phyloP scores from a whole-genome alignment of 2,888 invertebrate genomes.

The Eupeodes luniger region DNA sequence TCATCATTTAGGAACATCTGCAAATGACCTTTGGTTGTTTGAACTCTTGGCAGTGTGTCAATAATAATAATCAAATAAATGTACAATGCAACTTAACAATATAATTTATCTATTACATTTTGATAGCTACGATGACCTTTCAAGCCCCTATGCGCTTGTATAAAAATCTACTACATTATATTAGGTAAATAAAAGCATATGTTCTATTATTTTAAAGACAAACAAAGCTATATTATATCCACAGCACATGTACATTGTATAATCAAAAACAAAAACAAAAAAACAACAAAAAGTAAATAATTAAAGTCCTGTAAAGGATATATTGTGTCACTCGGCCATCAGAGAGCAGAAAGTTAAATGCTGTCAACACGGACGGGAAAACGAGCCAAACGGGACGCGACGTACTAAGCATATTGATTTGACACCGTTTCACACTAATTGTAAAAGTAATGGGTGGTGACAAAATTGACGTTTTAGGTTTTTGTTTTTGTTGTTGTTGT shows the following conservation, averaged over 20 bases:
- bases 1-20: constrained; percentile 46
- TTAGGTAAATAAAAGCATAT: not conserved
- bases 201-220: constrained; percentile 4
- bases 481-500: not conserved
- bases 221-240: not conserved
- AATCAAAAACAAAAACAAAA: not conserved
- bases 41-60: constrained; percentile 63
- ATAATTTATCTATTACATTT: constrained; percentile 43
- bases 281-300: constrained; percentile 1
- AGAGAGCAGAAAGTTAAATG: constrained; percentile 21
- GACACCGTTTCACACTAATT: constrained; percentile 39
- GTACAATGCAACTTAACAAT: constrained; percentile 35
- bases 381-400: no score
- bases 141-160: not conserved
- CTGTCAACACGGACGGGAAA: constrained; percentile 38
- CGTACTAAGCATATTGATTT: constrained; percentile 53
- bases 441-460: constrained; percentile 40
- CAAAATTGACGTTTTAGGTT: constrained; percentile 39
- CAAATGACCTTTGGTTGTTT: constrained; percentile 59
- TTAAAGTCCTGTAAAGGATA: constrained; percentile 50
- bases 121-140: constrained; percentile 50
- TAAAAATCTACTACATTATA: not conserved
- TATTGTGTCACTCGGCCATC: constrained; percentile 30
- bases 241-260: no score
- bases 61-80: constrained; percentile 29